A percentile compares a stretch with the other conserved stretches of the same genome.
Conservation (phyloP, 2,113 vertebrate species). For the Macquaria ambigua region DNA sequence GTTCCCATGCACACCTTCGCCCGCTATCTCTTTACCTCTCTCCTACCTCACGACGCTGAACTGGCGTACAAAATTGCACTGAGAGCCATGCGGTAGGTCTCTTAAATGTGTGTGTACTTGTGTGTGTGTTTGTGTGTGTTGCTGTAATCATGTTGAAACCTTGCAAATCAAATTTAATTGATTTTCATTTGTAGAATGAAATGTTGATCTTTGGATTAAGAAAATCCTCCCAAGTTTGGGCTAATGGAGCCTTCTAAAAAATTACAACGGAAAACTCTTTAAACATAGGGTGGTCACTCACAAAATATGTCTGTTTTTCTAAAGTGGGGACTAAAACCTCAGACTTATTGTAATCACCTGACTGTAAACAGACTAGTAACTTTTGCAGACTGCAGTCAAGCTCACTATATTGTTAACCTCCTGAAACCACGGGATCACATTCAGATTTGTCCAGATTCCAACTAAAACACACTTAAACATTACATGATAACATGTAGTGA, state of each 20-base stretch:
- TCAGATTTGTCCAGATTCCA: constrained; percentile 22
- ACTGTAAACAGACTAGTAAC: background rate
- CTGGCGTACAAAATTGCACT: constrained; percentile 99
- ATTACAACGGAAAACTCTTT: constrained; percentile 14
- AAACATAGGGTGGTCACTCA: background rate
- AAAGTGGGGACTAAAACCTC: background rate
- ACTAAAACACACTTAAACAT: no score
- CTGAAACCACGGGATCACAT: background rate
- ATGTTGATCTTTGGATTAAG: constrained; percentile 3
- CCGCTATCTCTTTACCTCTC: constrained; percentile 99
- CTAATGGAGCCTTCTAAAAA: constrained; percentile 38
- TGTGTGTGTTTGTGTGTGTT: constrained; percentile 16
- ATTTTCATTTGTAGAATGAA: constrained; percentile 30
- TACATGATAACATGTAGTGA: background rate
- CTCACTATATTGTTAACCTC: background rate
- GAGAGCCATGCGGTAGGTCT: constrained; percentile 98
- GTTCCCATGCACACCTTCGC: constrained; percentile 99
- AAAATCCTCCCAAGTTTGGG: background rate
- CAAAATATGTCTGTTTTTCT: constrained; percentile 8
- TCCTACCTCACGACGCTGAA: constrained; percentile 99
- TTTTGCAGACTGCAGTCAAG: background rate
- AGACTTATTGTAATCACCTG: constrained; percentile 1
- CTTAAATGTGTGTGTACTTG: constrained; percentile 12
- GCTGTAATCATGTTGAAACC: constrained; percentile 27
- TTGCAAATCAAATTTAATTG: constrained; percentile 38